Conservation (phyloP, 2,113 vertebrate genomes). For the Gnathonemus echidnorhynchus region DNA sequence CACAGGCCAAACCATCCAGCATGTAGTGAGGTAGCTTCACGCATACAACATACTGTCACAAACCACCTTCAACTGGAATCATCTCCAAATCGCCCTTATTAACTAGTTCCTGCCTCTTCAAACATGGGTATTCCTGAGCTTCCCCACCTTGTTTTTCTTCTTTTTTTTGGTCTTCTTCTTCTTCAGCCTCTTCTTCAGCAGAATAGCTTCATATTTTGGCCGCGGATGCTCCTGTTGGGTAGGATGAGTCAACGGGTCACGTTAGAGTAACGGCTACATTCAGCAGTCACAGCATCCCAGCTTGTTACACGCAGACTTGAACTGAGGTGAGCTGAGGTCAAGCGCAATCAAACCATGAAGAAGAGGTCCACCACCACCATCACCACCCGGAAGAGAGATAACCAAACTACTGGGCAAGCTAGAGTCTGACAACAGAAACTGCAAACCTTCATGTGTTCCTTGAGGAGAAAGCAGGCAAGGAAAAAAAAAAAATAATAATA, state of each 20-base stretch:
- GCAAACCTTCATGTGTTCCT: slow-evolving; percentile 62
- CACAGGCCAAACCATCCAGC: neutral
- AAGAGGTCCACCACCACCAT: slow-evolving; percentile 5
- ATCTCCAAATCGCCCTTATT: neutral
- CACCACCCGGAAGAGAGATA: neutral
- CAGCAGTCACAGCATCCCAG: neutral
- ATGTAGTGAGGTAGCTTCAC: neutral
- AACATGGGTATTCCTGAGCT: neutral
- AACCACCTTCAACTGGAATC: neutral
- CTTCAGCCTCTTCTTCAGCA: slow-evolving; percentile 78
- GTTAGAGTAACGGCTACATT: neutral
- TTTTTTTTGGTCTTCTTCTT: slow-evolving; percentile 52
- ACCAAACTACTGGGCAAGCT: neutral
- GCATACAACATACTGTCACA: neutral
- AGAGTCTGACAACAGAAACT: slow-evolving; percentile 30
- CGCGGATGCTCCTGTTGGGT: slow-evolving; percentile 78
- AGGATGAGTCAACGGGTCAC: neutral
- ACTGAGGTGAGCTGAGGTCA: neutral
- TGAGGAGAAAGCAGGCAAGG: slow-evolving; percentile 37
- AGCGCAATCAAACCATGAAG: neutral
- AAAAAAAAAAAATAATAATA: neutral
- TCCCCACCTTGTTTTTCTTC: slow-evolving; percentile 65
- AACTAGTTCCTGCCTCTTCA: neutral
- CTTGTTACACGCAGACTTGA: slow-evolving; percentile 1
- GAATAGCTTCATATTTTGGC: slow-evolving; percentile 83